Conservation (phyloP, 2,888 invertebrate genomes). For the Odontocolon sp. region DNA sequence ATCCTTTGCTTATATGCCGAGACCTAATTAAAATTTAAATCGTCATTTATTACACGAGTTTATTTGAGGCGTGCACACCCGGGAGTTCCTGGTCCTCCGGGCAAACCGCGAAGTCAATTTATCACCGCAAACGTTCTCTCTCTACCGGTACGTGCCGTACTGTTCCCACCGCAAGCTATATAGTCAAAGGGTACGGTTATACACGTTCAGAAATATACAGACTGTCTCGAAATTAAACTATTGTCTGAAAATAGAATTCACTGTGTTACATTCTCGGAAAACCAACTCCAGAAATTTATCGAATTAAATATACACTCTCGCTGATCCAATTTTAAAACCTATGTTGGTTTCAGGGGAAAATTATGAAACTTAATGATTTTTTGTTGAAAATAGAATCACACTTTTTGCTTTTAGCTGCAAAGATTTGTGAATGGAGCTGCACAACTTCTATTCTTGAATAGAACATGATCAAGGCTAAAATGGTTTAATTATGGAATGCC, state of each 20-base stretch:
- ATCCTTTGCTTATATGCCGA: too few species aligned
- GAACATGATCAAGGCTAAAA: too few species aligned
- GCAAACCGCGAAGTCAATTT: conserved; percentile 60
- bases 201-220: conserved; percentile 16
- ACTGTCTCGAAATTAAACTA: background rate
- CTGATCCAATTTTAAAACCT: too few species aligned
- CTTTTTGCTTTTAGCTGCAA: background rate
- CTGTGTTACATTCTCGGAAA: too few species aligned
- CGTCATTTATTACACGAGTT: conserved; percentile 55
- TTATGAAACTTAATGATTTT: background rate
- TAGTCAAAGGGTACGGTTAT: conserved; percentile 27
- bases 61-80: conserved; percentile 10
- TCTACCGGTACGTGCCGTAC: conserved; percentile 5
- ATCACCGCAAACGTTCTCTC: conserved; percentile 57
- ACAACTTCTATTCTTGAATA: too few species aligned
- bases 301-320: too few species aligned
- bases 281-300: background rate
- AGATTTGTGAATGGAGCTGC: too few species aligned
- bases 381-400: background rate
- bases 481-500: conserved; percentile 8
- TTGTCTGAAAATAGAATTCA: background rate
- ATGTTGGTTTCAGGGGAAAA: too few species aligned
- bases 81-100: conserved; percentile 21
- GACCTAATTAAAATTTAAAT: conserved; percentile 54
- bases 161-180: background rate